A percentile compares a stretch with the other conserved stretches of the same genome.
Conservation (phyloP, 2,113 vertebrate species). For the pig (Sus scrofa) region DNA sequence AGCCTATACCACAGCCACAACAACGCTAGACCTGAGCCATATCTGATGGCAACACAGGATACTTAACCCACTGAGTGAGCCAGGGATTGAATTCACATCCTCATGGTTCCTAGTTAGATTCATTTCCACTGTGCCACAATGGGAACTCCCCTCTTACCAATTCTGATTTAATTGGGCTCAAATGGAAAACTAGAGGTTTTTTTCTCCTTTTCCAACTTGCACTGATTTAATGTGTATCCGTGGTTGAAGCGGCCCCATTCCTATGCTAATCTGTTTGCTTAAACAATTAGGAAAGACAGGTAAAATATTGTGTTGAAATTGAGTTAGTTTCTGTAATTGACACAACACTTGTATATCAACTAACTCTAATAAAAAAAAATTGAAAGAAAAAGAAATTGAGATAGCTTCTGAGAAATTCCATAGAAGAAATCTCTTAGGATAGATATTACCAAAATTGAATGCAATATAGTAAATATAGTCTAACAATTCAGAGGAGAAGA, state of each 20-base stretch:
- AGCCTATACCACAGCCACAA: too few relatives aligned
- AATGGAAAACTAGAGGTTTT: not conserved
- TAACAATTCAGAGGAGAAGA: not conserved
- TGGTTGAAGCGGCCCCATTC: not conserved
- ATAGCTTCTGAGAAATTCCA: not conserved
- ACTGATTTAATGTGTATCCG: not conserved
- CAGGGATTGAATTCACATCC: too few relatives aligned
- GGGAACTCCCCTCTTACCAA: not conserved
- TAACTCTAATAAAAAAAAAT: too few relatives aligned
- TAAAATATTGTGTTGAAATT: not conserved
- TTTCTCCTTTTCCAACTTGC: not conserved
- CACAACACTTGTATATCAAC: too few relatives aligned
- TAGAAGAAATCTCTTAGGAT: not conserved
- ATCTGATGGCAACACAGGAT: too few relatives aligned
- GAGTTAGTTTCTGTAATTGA: not conserved
- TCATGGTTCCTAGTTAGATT: too few relatives aligned
- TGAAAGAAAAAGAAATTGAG: not conserved
- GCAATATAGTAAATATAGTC: not conserved
- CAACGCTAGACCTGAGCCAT: too few relatives aligned
- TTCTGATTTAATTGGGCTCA: not conserved
- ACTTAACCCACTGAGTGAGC: too few relatives aligned
- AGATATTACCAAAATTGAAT: not conserved
- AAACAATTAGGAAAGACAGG: not conserved
- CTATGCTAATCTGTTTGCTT: not conserved
- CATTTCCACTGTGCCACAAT: too few relatives aligned